Evolutionary conservation across 1,140 invertebrate species (phyloP).

Genomic region (Apocrypta bakeri): DNA sequence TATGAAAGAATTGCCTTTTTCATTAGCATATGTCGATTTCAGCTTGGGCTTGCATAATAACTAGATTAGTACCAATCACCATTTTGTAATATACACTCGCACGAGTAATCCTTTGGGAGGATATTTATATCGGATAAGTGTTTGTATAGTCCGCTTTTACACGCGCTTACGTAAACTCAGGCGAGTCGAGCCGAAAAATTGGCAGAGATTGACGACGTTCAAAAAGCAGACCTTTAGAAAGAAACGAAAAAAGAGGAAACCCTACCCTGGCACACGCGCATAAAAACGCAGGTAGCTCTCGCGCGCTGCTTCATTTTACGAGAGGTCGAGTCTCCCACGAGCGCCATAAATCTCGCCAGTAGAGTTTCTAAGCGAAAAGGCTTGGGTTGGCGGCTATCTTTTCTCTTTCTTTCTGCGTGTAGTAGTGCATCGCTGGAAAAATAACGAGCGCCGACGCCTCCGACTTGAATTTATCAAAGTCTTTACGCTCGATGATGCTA

Average conservation of each 20-base stretch:
- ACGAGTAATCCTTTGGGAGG: too few species aligned
- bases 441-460: slow-evolving; percentile 1
- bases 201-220: neutral
- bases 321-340: slow-evolving; percentile 52
- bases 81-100: too few species aligned
- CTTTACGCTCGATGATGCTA: slow-evolving; percentile 29
- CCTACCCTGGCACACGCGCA: neutral
- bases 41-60: neutral
- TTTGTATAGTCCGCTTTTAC: too few species aligned
- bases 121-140: too few species aligned
- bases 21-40: neutral
- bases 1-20: neutral
- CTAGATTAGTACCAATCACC: too few species aligned
- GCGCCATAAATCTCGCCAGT: slow-evolving; percentile 59
- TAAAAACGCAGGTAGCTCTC: neutral
- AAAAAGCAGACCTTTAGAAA: neutral
- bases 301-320: slow-evolving; percentile 51
- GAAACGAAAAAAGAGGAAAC: neutral
- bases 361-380: slow-evolving; percentile 55
- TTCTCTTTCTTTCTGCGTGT: neutral
- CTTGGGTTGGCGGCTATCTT: slow-evolving; percentile 47
- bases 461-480: slow-evolving; percentile 31
- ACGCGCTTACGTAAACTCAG: neutral
- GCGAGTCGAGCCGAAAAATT: neutral
- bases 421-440: neutral